phyloP scores from a whole-genome alignment of 2,797 vertebrate species.

The Syncerus caffer region DNA sequence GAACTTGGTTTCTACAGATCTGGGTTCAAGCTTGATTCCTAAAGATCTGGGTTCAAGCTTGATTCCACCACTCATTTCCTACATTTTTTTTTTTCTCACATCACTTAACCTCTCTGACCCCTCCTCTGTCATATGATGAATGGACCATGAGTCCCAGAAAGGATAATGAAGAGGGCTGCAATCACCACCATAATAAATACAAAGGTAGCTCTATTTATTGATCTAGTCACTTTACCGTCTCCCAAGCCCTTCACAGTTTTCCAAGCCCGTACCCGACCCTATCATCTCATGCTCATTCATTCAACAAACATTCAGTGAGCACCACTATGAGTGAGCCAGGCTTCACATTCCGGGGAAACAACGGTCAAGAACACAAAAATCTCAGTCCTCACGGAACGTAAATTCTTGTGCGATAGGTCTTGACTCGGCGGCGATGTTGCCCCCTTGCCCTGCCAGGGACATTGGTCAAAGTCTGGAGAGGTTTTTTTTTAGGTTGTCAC shows the following conservation, averaged over 20 bases:
- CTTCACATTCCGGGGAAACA: rapidly evolving
- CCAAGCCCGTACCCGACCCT: not conserved
- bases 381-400: rapidly evolving
- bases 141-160: not conserved
- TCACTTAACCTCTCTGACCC: not conserved
- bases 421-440: rapidly evolving
- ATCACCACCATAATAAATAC: not conserved
- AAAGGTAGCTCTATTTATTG: rapidly evolving
- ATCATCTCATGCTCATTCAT: not conserved
- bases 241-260: not conserved
- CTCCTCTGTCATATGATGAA: not conserved
- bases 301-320: not conserved
- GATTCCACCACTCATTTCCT: not conserved
- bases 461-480: not conserved
- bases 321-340: not conserved
- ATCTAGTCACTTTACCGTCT: rapidly evolving
- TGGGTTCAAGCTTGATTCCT: too few species aligned
- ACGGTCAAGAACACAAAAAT: not conserved
- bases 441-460: not conserved
- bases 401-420: not conserved
- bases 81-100: not conserved
- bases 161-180: rapidly evolving
- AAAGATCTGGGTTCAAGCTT: not conserved
- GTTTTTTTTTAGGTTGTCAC: not conserved
- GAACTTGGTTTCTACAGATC: not conserved